phyloP scores from a whole-genome alignment of 2,113 vertebrate genomes.

The Cyphomyrus plagiostoma region DNA sequence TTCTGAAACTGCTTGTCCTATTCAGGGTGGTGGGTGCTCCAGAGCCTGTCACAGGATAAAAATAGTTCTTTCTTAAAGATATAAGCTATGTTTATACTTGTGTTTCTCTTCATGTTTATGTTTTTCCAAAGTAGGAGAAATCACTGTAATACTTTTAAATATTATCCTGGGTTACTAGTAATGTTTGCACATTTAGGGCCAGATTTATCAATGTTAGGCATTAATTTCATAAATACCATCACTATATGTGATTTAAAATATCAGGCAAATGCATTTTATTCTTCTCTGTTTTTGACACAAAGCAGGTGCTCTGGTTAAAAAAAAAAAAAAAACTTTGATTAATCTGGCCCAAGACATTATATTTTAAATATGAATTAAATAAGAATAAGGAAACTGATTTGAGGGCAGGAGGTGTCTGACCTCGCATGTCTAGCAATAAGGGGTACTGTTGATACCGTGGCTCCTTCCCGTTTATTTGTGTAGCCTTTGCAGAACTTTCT shows the following conservation, averaged over 20 bases:
- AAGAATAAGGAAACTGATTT: conserved; percentile 2
- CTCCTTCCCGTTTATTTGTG: conserved; percentile 1
- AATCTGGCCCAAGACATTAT: conserved; percentile 17
- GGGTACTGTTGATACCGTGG: conserved; percentile 12
- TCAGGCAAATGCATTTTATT: background rate
- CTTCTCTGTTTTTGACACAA: background rate
- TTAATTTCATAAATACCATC: background rate
- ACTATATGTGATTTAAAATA: background rate
- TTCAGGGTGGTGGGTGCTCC: background rate
- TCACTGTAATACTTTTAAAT: conserved; percentile 18
- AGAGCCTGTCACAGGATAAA: background rate
- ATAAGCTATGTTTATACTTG: background rate
- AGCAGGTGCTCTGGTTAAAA: background rate
- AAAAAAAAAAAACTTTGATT: background rate
- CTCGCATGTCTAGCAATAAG: conserved; percentile 31
- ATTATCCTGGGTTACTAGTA: conserved; percentile 17
- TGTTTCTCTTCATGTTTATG: background rate
- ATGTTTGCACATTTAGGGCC: conserved; percentile 26
- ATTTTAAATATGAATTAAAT: conserved; percentile 21
- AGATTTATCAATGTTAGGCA: background rate
- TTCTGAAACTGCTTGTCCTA: background rate
- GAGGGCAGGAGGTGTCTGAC: background rate
- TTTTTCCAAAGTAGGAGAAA: background rate
- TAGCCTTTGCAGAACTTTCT: background rate
- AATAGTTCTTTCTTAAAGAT: background rate